A percentile compares a stretch with the other conserved stretches of the same genome.
Evolutionary conservation across 2,888 invertebrate genomes (phyloP).

Genomic region (Ariolimax columbianus): DNA sequence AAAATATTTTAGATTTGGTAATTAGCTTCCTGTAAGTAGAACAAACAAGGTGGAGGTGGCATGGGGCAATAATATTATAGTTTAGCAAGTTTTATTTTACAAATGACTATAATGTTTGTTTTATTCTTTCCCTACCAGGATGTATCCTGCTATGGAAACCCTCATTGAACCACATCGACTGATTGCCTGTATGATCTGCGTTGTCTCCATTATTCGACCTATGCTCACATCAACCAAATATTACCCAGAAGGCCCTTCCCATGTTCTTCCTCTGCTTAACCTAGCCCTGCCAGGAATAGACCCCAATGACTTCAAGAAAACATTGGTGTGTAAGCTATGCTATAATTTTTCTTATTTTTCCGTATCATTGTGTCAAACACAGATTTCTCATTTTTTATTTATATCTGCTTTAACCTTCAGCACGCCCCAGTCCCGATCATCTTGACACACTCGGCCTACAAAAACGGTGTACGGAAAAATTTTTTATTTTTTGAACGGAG

Average conservation of each 20-base stretch:
- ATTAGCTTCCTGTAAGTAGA: too few relatives aligned
- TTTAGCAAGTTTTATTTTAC: too few relatives aligned
- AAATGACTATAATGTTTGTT: too few relatives aligned
- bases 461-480: too few relatives aligned
- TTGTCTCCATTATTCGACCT: constrained; percentile 78
- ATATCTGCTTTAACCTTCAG: too few relatives aligned
- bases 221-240: constrained; percentile 80
- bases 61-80: too few relatives aligned
- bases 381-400: background rate
- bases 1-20: too few relatives aligned
- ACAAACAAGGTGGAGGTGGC: too few relatives aligned
- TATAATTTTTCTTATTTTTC: background rate
- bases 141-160: constrained; percentile 89
- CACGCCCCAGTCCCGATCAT: too few relatives aligned
- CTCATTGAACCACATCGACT: constrained; percentile 90
- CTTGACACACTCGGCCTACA: too few relatives aligned
- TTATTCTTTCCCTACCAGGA: constrained; percentile 72
- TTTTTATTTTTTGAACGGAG: too few relatives aligned
- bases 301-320: constrained; percentile 88
- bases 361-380: background rate
- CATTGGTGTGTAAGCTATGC: constrained; percentile 71
- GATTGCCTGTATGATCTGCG: constrained; percentile 79
- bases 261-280: constrained; percentile 89
- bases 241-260: constrained; percentile 84
- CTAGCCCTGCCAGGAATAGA: constrained; percentile 92